Percentiles rank a stretch among this genome's conserved stretches.
These are phyloP conservation scores for Muscicapa adusta DNA, from an alignment of 2,113 vertebrate species.

Conservation along the genomic window DNA sequence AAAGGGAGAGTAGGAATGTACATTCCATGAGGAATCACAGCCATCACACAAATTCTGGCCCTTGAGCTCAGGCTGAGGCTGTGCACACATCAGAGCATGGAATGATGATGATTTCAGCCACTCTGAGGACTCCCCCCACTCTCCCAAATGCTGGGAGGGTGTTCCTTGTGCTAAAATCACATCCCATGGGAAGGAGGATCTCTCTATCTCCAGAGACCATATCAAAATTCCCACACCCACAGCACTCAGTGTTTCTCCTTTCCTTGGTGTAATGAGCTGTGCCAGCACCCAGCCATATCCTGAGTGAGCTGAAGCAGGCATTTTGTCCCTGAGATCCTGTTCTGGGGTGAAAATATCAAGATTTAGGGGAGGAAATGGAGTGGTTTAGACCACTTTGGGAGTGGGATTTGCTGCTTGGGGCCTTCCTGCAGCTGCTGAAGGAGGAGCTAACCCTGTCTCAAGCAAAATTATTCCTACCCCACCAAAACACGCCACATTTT, in stretches of 20 bases:
- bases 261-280: not conserved
- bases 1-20: not conserved
- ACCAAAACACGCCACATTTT: not conserved
- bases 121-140: not conserved
- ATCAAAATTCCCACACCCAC: not conserved
- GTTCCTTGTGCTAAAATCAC: not conserved
- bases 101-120: not conserved
- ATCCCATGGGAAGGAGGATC: not conserved
- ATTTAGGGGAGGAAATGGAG: not conserved
- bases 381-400: not conserved
- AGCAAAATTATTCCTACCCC: not conserved
- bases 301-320: not conserved
- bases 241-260: not conserved
- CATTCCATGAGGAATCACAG: not conserved
- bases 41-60: not conserved
- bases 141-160: not conserved
- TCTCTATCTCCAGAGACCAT: not conserved
- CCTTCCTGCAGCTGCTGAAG: not conserved
- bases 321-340: fast-evolving
- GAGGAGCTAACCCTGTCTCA: not conserved
- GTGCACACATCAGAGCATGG: not conserved
- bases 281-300: not conserved
- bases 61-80: not conserved
- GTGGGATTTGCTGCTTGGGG: not conserved
- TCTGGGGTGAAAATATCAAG: not conserved